Conservation (phyloP, 2,113 vertebrate genomes). For the Climacteris rufus region DNA sequence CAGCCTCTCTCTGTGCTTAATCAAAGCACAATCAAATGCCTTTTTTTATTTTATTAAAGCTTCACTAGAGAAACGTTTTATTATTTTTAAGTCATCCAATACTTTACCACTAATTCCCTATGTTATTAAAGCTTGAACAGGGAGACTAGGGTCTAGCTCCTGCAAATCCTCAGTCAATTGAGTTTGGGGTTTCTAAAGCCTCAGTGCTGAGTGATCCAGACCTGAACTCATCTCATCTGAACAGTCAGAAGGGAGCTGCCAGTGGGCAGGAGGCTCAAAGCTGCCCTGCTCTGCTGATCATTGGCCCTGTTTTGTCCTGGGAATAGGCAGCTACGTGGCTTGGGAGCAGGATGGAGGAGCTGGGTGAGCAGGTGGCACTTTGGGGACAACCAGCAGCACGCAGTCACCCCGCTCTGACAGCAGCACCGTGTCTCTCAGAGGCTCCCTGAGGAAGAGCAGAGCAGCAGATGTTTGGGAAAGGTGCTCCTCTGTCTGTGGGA, state of each 20-base stretch:
- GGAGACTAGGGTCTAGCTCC: not conserved
- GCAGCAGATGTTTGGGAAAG: rapidly evolving
- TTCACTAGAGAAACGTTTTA: conserved; percentile 7
- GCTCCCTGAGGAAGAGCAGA: not conserved
- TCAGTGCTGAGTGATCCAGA: not conserved
- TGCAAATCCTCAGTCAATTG: conserved; percentile 34
- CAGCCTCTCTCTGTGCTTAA: not conserved
- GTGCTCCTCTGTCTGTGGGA: not conserved
- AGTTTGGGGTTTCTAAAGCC: not conserved
- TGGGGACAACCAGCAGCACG: not conserved
- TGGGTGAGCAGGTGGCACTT: not conserved
- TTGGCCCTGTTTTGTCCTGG: not conserved
- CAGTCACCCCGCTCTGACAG: no score
- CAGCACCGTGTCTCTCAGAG: not conserved
- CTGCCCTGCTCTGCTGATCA: not conserved
- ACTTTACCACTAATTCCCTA: conserved; percentile 8
- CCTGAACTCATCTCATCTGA: not conserved
- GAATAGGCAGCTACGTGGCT: not conserved
- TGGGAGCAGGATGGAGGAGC: not conserved
- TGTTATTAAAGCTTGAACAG: not conserved
- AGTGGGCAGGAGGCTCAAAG: not conserved
- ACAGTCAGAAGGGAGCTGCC: not conserved
- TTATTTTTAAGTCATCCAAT: conserved; percentile 8
- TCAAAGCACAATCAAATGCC: not conserved
- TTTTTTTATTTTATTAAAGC: not conserved